phyloP scores from a whole-genome alignment of 2,797 vertebrate genomes.

The Hypotaenidia philippensis region DNA sequence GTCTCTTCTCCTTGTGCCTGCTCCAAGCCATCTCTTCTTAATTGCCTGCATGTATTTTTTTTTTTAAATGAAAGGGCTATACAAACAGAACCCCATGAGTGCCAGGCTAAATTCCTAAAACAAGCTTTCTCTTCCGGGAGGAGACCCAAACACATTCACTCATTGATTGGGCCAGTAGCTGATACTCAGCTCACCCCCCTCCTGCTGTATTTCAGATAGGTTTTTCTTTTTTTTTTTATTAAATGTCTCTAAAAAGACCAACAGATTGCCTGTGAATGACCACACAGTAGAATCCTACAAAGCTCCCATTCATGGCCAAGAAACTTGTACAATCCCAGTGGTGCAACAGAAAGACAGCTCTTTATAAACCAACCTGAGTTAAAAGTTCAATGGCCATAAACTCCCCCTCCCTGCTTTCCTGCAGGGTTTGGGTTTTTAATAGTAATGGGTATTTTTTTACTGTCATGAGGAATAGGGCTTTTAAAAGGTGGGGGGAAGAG shows the following conservation, averaged over 20 bases:
- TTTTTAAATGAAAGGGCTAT: slow-evolving; percentile 52
- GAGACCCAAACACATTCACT: slow-evolving; percentile 65
- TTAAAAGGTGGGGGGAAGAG: neutral
- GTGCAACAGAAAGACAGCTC: slow-evolving; percentile 69
- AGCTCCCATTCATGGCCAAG: slow-evolving; percentile 77
- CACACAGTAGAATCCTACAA: slow-evolving; percentile 80
- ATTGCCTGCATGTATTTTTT: slow-evolving; percentile 35
- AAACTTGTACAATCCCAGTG: slow-evolving; percentile 54
- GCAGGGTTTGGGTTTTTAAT: slow-evolving; percentile 44
- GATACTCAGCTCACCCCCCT: slow-evolving; percentile 64
- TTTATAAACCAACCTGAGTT: slow-evolving; percentile 74
- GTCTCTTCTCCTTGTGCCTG: slow-evolving; percentile 23
- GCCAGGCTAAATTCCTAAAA: slow-evolving; percentile 62
- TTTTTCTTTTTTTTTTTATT: slow-evolving; percentile 70
- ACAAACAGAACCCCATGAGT: slow-evolving; percentile 34
- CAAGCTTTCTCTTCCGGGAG: slow-evolving; percentile 59
- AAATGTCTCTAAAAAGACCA: slow-evolving; percentile 69
- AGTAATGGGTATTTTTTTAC: slow-evolving; percentile 43
- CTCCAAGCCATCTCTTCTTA: slow-evolving; percentile 39
- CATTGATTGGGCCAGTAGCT: slow-evolving; percentile 67
- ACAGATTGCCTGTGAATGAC: slow-evolving; percentile 79
- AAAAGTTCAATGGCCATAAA: slow-evolving; percentile 71
- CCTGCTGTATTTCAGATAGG: slow-evolving; percentile 50
- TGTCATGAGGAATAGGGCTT: neutral
- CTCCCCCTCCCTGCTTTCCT: slow-evolving; percentile 45